Percentiles rank a stretch among this genome's conserved stretches.
phyloP scores from a whole-genome alignment of 2,113 vertebrate genomes.

The Lepus timidus region DNA sequence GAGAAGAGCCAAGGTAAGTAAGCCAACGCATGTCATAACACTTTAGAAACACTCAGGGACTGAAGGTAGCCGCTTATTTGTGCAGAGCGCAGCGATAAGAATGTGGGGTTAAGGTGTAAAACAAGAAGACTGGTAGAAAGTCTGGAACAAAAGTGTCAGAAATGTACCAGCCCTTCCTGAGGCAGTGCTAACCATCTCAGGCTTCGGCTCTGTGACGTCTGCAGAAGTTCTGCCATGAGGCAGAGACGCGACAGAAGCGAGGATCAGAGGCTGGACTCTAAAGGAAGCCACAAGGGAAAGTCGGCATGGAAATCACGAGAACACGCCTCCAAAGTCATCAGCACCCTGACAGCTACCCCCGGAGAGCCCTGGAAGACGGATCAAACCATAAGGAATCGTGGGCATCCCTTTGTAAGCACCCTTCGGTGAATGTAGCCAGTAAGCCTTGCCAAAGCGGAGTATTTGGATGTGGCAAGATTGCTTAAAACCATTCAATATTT shows the following conservation, averaged over 20 bases:
- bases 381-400: background rate
- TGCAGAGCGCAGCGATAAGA: background rate
- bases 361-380: background rate
- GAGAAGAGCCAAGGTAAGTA: background rate
- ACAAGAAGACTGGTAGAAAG: background rate
- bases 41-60: background rate
- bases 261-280: background rate
- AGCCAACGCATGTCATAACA: constrained; percentile 21
- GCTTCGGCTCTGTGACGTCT: background rate
- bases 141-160: background rate
- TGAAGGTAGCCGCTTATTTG: background rate
- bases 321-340: background rate
- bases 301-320: background rate
- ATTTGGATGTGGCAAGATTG: background rate
- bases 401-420: background rate
- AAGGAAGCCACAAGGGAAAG: background rate
- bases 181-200: background rate
- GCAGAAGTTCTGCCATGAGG: background rate
- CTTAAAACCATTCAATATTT: background rate
- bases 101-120: background rate
- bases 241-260: background rate
- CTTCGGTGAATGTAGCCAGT: background rate
- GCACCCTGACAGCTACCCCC: background rate
- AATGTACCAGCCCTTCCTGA: background rate
- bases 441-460: background rate